Evolutionary conservation across 1,140 invertebrate species (phyloP), one percentile per base, ranked within the genome.

Genomic region (Amyelois transitella): DNA sequence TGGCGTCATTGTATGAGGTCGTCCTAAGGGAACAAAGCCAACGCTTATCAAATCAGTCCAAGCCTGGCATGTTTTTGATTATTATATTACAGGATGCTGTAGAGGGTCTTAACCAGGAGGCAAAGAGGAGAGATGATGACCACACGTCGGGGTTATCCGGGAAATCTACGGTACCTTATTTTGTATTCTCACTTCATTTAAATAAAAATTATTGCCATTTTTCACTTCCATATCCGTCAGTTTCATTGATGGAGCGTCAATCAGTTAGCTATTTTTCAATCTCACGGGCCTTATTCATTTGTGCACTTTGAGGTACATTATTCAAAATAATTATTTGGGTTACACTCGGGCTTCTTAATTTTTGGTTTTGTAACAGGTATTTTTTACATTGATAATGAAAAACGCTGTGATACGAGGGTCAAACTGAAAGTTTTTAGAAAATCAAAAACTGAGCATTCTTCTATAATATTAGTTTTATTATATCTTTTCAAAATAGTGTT

Each of bases 1-100:
- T 17, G 19, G 18, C 47, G 19, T 32, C 8, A 22, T 18, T 45
- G 25, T 19, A 57, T 38, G 8, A 10, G 20, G 25, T 4, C 10
- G 17, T 32, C 45, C 44, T 43, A 49, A 17, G 10, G 19, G 19
- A 21, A 43, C 32, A 21, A 21, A 17, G 18, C 28, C 43, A 19
- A 14, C 1, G 1, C 43, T 3, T 28, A 21, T 47, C 8, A 58
- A 54, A 25, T 54, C 58, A 53, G 63, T 75, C 67, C 72, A 60
- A 72, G 78, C 76, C 73, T 81, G 73, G 79, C 77, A 80, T 78
- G 75, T 79, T 66, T 51, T 72, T 69, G 60, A 62, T 38, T 65
- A 79, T 78, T 82, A 56, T 73, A 62, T 83, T 84, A 65, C 82
- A 84, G 82, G 81, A 80, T 58, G 70, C 75, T 48, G 77, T 82